Conservation (phyloP, 37 sponge, comb jelly and placozoan genomes). For the Aplysina aerophoba region DNA sequence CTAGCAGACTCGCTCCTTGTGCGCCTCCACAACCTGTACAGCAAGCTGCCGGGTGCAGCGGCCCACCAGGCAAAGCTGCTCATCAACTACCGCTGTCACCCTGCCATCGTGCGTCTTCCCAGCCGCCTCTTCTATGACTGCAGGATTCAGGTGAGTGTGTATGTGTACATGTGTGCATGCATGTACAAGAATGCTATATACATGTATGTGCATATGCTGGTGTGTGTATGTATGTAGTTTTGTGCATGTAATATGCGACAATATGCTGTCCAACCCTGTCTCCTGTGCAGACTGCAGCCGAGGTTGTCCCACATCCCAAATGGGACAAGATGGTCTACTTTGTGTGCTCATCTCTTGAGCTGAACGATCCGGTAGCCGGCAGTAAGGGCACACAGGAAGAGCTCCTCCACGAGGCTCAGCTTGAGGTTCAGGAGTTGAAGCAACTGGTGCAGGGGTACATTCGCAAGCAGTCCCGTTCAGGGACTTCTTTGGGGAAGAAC, state of each 20-base stretch:
- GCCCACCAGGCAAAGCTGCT: constrained; percentile 22
- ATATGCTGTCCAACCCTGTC: too few species aligned
- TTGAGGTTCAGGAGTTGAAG: neutral
- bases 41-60: neutral
- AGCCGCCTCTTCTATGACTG: constrained; percentile 69
- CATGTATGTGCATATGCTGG: too few species aligned
- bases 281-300: neutral
- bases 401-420: neutral
- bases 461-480: neutral
- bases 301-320: neutral
- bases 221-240: too few species aligned
- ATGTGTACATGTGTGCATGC: too few species aligned
- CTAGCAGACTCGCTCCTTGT: constrained; percentile 56
- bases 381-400: neutral
- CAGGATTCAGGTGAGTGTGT: constrained; percentile 26
- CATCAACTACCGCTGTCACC: constrained; percentile 71
- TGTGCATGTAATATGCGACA: too few species aligned
- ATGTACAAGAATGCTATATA: too few species aligned
- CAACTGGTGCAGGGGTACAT: neutral
- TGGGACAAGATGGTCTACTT: neutral
- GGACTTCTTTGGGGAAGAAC: neutral
- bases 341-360: constrained; percentile 10
- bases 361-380: neutral
- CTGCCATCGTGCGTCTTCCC: constrained; percentile 61
- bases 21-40: constrained; percentile 50